These are phyloP conservation scores for Serrognathus titanus DNA, from an alignment of 2,888 invertebrate genomes.

Conservation along the genomic window DNA sequence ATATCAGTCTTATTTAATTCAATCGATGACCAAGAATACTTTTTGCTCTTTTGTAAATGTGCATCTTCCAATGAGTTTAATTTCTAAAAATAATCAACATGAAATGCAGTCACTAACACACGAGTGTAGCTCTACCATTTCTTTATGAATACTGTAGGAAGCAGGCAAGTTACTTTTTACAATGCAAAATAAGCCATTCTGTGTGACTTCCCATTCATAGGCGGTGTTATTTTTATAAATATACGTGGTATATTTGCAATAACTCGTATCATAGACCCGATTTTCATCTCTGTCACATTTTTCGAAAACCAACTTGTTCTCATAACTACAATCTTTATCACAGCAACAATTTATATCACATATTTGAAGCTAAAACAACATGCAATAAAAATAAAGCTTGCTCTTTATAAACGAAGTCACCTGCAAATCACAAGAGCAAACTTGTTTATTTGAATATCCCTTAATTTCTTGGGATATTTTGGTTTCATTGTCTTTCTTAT, in stretches of 20 bases:
- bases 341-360: slow-evolving; percentile 88
- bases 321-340: slow-evolving; percentile 66
- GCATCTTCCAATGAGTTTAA: slow-evolving; percentile 27
- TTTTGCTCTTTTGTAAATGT: slow-evolving; percentile 20
- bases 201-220: slow-evolving; percentile 41
- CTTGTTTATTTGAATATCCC: slow-evolving; percentile 27
- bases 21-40: slow-evolving; percentile 18
- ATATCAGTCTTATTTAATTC: not conserved
- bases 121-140: slow-evolving; percentile 4
- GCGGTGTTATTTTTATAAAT: slow-evolving; percentile 55
- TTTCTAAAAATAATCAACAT: slow-evolving; percentile 27
- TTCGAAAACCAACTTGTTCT: slow-evolving; percentile 60
- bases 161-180: slow-evolving; percentile 56
- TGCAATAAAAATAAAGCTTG: not conserved
- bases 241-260: slow-evolving; percentile 55
- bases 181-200: slow-evolving; percentile 58
- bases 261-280: slow-evolving; percentile 44
- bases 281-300: slow-evolving; percentile 53
- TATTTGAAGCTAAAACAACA: slow-evolving; percentile 51
- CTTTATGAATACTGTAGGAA: slow-evolving; percentile 35
- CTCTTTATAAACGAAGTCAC: slow-evolving; percentile 38
- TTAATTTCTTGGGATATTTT: not conserved
- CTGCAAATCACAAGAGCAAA: slow-evolving; percentile 58
- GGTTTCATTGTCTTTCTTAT: not conserved
- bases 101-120: not conserved